phyloP scores from a whole-genome alignment of 2,113 vertebrate genomes.

The Fregata magnificens region DNA sequence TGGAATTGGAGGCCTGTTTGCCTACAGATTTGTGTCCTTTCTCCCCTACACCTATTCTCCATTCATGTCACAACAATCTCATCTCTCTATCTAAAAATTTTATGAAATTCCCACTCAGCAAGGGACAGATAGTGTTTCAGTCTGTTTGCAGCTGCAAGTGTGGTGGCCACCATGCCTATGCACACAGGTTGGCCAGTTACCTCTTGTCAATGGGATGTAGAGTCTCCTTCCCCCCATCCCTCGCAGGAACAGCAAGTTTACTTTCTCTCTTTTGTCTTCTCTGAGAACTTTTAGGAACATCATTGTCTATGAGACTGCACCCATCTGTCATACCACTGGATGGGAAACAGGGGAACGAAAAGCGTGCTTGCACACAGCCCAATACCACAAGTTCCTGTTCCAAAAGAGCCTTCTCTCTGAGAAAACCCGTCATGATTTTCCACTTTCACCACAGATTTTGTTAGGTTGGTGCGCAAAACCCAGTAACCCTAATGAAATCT shows the following conservation, averaged over 20 bases:
- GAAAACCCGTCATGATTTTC: background rate
- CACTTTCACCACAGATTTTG: background rate
- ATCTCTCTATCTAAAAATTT: background rate
- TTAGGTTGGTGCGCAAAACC: background rate
- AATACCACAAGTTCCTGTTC: background rate
- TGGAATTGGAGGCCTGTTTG: background rate
- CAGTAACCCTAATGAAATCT: background rate
- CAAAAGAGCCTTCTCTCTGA: background rate
- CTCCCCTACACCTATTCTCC: background rate
- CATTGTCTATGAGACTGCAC: background rate
- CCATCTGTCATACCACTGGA: background rate
- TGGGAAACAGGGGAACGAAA: rapidly evolving
- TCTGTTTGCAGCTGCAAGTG: background rate
- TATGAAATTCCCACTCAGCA: background rate
- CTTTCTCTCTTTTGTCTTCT: background rate
- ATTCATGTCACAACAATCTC: background rate
- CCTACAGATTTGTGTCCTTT: background rate
- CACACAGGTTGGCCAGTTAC: background rate
- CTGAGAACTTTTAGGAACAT: background rate
- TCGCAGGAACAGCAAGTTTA: background rate
- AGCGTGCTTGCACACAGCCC: background rate
- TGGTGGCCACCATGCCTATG: background rate
- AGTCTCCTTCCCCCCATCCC: background rate
- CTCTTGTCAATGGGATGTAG: background rate
- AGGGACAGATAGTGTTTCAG: background rate